Evolutionary conservation across 2,888 invertebrate species (phyloP).

Genomic region (Rhaphigaster nebulosa): DNA sequence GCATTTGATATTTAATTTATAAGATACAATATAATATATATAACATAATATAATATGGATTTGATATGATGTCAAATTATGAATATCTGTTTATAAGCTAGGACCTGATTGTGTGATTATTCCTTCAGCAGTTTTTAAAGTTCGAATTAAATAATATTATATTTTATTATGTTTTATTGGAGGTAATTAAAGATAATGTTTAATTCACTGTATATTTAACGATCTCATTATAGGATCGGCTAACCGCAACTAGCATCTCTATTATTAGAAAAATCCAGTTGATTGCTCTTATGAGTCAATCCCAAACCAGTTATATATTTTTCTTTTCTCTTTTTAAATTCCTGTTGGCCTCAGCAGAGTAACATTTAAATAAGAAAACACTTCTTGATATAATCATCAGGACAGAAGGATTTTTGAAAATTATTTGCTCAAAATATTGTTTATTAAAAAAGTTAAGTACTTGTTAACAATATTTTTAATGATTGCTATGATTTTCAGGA

Average conservation of each 20-base stretch:
- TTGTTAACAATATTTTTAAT: no score
- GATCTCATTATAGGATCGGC: neutral
- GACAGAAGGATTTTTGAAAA: neutral
- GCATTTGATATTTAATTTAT: no score
- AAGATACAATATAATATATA: no score
- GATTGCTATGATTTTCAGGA: no score
- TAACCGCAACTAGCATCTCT: conserved; percentile 2
- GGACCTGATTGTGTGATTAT: no score
- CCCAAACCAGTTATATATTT: conserved; percentile 27
- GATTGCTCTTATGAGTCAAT: conserved; percentile 30
- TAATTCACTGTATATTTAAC: neutral
- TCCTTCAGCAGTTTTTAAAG: no score
- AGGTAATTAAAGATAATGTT: neutral
- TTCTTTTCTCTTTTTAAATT: conserved; percentile 29
- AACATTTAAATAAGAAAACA: conserved; percentile 21
- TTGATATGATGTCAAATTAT: no score
- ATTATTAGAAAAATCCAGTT: conserved; percentile 41
- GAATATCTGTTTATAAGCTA: no score
- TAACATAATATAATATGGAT: no score
- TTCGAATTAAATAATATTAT: neutral
- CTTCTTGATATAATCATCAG: neutral
- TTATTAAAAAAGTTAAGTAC: no score
- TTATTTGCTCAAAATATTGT: neutral
- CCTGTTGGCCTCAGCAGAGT: neutral
- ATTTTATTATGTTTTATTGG: neutral